phyloP scores from a whole-genome alignment of 1,140 invertebrate genomes.

The Drosophila sp. region DNA sequence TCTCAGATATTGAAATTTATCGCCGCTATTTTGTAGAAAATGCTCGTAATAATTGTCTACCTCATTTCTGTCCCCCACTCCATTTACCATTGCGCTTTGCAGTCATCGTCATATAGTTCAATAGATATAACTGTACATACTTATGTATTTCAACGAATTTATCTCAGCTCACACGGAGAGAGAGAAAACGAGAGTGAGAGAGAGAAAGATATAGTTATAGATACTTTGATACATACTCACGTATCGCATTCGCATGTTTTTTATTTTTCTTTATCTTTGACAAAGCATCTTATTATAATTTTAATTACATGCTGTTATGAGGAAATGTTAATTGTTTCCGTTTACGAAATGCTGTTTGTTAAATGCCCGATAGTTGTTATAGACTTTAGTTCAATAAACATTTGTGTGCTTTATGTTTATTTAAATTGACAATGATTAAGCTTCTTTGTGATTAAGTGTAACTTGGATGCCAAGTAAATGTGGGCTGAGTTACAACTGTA shows the following conservation, averaged over 20 bases:
- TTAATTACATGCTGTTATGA: conserved; percentile 78
- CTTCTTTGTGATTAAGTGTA: not conserved
- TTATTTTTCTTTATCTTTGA: conserved; percentile 71
- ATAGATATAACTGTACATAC: conserved; percentile 52
- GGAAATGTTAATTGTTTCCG: conserved; percentile 79
- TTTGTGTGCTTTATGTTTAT: not conserved
- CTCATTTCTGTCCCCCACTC: not conserved
- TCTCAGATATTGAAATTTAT: conserved; percentile 79
- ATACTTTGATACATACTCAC: conserved; percentile 37
- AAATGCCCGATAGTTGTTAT: conserved; percentile 20
- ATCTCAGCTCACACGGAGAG: conserved; percentile 41
- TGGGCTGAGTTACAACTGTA: too few species aligned
- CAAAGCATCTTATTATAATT: conserved; percentile 82
- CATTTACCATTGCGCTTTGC: conserved; percentile 50
- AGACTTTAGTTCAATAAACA: conserved; percentile 15
- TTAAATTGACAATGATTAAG: not conserved
- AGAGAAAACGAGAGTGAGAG: too few species aligned
- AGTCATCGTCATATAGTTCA: conserved; percentile 55
- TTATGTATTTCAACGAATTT: conserved; percentile 58
- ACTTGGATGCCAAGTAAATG: not conserved
- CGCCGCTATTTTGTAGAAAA: conserved; percentile 77
- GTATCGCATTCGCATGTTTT: conserved; percentile 63
- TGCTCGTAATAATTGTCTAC: conserved; percentile 63
- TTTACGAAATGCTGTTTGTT: conserved; percentile 66
- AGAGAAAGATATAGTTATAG: too few species aligned